Conservation (phyloP, 2,113 vertebrate genomes). For the Prionailurus viverrinus region DNA sequence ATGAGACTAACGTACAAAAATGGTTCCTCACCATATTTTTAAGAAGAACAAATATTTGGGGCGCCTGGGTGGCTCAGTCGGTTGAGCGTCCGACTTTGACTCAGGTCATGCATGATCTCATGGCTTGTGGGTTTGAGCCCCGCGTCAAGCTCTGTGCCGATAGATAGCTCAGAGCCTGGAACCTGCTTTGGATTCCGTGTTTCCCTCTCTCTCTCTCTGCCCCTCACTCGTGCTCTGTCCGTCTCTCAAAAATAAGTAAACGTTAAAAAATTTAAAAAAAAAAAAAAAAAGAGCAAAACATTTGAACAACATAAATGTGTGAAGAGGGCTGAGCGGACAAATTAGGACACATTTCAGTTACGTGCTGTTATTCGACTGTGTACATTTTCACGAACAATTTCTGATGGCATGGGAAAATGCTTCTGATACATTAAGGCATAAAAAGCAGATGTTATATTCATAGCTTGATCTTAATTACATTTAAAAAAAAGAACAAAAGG, state of each 20-base stretch:
- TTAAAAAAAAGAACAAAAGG: conserved; percentile 55
- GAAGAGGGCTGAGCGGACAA: conserved; percentile 38
- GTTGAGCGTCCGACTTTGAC: no score
- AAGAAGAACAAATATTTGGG: background rate
- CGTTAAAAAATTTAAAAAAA: no score
- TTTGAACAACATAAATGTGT: background rate
- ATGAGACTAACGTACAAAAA: background rate
- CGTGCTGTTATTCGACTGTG: background rate
- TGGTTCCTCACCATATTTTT: background rate
- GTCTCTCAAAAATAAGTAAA: no score
- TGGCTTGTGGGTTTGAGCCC: no score
- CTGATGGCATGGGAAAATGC: conserved; percentile 42
- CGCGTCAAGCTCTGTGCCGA: no score
- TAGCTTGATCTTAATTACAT: conserved; percentile 39
- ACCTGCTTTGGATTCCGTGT: no score
- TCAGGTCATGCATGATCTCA: no score
- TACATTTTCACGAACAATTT: conserved; percentile 22
- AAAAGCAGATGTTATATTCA: conserved; percentile 36
- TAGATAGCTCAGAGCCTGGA: no score
- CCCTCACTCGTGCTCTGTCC: no score
- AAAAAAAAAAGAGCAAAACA: background rate
- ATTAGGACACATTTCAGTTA: conserved; percentile 40
- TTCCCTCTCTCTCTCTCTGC: no score
- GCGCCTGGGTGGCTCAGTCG: no score
- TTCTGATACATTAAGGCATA: conserved; percentile 47